Conservation (phyloP, 2,797 vertebrate genomes). For the Pyrocephalus nanus region DNA sequence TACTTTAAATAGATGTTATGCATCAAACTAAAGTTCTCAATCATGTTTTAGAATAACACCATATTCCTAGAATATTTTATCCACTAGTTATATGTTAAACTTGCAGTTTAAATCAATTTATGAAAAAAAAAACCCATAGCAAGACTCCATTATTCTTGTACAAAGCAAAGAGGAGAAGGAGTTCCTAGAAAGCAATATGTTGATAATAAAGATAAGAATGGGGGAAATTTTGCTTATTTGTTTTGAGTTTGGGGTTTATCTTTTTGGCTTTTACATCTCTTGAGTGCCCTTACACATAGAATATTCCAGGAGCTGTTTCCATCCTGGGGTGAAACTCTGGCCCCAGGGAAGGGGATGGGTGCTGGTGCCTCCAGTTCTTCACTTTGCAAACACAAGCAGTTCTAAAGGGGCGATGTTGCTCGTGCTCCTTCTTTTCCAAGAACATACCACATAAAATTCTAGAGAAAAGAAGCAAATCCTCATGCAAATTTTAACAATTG, state of each 20-base stretch:
- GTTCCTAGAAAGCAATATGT: not conserved
- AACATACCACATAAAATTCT: not conserved
- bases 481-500: not conserved
- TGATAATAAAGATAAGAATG: not conserved
- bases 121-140: not conserved
- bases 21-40: conserved; percentile 3
- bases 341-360: not conserved
- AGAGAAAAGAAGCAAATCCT: not conserved
- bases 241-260: not conserved
- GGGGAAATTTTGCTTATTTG: not conserved
- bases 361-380: not conserved
- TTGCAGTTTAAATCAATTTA: not conserved
- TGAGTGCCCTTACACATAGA: not conserved
- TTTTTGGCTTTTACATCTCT: not conserved
- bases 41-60: not conserved
- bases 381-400: not conserved
- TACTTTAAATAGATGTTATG: conserved; percentile 22
- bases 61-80: not conserved
- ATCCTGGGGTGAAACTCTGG: not conserved
- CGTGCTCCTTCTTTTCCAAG: not conserved
- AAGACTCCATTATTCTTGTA: not conserved
- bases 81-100: not conserved
- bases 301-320: not conserved
- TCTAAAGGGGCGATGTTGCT: not conserved
- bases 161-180: not conserved